phyloP scores from a whole-genome alignment of 2,797 vertebrate genomes.

The Hypotaenidia okinawae region DNA sequence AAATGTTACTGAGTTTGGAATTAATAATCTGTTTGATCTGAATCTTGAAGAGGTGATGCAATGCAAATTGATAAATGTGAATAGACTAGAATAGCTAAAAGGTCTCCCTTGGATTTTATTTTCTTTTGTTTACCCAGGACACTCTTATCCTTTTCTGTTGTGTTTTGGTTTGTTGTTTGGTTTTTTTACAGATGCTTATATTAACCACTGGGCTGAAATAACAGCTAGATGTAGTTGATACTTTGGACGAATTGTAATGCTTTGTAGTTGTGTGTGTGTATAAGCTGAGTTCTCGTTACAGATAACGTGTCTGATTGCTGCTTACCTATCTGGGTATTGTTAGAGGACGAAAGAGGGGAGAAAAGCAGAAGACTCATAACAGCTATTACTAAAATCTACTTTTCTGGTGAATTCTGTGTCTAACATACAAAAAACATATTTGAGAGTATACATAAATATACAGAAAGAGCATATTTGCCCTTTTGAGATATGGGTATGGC shows the following conservation, averaged over 20 bases:
- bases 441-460: too few relatives aligned
- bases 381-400: not conserved
- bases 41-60: not conserved
- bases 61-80: not conserved
- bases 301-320: not conserved
- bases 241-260: not conserved
- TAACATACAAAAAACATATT: not conserved
- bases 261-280: not conserved
- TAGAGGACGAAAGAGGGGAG: not conserved
- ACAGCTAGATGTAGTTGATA: not conserved
- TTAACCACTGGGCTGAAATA: not conserved
- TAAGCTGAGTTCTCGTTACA: not conserved
- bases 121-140: not conserved
- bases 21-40: not conserved
- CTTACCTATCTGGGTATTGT: not conserved
- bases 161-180: too few relatives aligned
- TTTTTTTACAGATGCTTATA: not conserved
- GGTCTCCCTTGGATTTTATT: fast-evolving
- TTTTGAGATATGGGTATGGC: not conserved
- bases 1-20: not conserved
- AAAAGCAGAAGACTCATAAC: too few relatives aligned
- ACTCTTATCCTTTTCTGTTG: not conserved
- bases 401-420: not conserved
- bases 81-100: not conserved
- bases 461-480: too few relatives aligned